Evolutionary conservation across 1,140 invertebrate species (phyloP).

Genomic region (Oryctes rhinoceros): DNA sequence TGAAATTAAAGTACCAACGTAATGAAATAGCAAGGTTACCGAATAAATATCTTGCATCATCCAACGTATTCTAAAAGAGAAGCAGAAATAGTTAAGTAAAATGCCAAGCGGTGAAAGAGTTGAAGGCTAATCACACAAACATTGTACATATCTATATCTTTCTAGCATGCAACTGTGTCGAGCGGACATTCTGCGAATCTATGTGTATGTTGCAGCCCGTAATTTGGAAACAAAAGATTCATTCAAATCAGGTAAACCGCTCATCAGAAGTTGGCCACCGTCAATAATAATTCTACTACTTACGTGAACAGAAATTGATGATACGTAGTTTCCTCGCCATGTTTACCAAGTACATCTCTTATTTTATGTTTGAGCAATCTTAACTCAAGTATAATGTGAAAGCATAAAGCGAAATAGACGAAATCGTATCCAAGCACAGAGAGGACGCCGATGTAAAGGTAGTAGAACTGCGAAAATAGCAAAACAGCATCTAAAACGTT

Average conservation of each 20-base stretch:
- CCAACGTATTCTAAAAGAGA: neutral
- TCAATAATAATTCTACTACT: neutral
- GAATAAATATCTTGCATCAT: neutral
- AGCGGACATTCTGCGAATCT: too few relatives aligned
- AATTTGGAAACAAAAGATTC: too few relatives aligned
- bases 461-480: neutral
- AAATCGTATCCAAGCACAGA: neutral
- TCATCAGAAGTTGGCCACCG: too few relatives aligned
- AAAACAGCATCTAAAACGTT: neutral
- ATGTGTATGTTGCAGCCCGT: too few relatives aligned
- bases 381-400: neutral
- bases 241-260: neutral
- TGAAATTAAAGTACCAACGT: neutral
- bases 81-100: neutral
- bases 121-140: too few relatives aligned
- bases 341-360: neutral
- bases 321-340: neutral
- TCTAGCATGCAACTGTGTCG: too few relatives aligned
- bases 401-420: neutral
- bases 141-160: too few relatives aligned
- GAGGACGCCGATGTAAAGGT: neutral
- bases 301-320: slow-evolving; percentile 6
- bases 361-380: neutral
- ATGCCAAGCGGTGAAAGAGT: too few relatives aligned
- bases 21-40: neutral